Percentiles rank a stretch among this genome's conserved stretches.
Conservation (phyloP, 2,113 vertebrate genomes). For the Gymnobelideus leadbeateri region DNA sequence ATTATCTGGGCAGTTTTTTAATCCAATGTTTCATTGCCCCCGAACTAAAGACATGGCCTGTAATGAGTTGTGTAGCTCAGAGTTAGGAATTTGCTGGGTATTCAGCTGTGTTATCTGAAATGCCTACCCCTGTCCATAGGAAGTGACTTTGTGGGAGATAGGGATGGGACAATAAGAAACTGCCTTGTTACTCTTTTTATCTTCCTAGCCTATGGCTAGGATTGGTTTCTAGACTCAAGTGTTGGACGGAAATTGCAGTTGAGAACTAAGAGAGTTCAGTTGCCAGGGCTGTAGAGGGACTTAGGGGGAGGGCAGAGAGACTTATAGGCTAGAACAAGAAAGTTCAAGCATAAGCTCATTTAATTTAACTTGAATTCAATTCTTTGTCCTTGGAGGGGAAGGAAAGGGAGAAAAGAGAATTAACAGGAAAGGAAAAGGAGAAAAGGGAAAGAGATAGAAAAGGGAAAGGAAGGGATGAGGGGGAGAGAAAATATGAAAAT, state of each 20-base stretch:
- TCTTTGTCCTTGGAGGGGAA: neutral
- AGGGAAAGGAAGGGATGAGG: neutral
- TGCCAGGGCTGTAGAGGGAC: neutral
- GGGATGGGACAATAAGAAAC: neutral
- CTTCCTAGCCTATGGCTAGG: neutral
- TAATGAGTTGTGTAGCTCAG: neutral
- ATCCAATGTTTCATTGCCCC: neutral
- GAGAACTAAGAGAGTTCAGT: neutral
- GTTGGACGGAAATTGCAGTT: neutral
- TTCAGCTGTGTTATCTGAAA: neutral
- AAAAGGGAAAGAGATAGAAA: neutral
- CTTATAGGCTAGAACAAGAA: neutral
- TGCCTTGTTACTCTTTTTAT: neutral
- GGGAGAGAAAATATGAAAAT: fast-evolving
- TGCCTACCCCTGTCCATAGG: neutral
- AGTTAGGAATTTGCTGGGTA: neutral
- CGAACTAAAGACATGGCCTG: neutral
- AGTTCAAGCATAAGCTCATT: neutral
- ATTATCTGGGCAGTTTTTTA: neutral
- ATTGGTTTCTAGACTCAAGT: neutral
- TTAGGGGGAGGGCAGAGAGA: neutral
- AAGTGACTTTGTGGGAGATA: neutral
- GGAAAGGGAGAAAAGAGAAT: too few relatives aligned
- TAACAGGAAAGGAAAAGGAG: too few relatives aligned
- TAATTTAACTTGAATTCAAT: neutral